A percentile compares a stretch with the other conserved stretches of the same genome.
phyloP scores from a whole-genome alignment of 2,113 vertebrate species.

The Chloroceryle aenea region DNA sequence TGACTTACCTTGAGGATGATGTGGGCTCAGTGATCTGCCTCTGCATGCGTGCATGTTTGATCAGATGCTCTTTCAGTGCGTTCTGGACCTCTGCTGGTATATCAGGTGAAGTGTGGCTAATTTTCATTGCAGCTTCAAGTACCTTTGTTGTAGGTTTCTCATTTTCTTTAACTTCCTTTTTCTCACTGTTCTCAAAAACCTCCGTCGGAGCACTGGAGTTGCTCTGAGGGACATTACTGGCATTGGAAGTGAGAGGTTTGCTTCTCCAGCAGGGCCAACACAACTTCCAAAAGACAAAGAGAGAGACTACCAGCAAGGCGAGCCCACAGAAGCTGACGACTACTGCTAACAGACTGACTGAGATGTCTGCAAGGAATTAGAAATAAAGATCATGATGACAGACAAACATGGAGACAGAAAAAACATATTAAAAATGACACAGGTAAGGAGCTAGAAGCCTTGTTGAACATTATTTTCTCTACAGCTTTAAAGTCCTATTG shows the following conservation, averaged over 20 bases:
- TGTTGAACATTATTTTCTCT: not conserved
- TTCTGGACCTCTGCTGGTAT: constrained; percentile 96
- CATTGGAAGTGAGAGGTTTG: constrained; percentile 83
- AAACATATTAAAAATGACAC: not conserved
- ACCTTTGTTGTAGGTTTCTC: constrained; percentile 81
- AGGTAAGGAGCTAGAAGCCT: not conserved
- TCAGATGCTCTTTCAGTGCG: constrained; percentile 88
- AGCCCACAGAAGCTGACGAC: constrained; percentile 98
- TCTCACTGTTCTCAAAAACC: constrained; percentile 82
- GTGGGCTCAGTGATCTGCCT: constrained; percentile 96
- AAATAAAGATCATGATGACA: not conserved
- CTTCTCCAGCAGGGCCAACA: constrained; percentile 97
- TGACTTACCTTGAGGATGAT: constrained; percentile 90
- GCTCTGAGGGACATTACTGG: constrained; percentile 76
- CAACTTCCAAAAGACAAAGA: constrained; percentile 99
- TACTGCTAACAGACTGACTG: constrained; percentile 96
- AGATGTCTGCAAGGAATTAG: constrained; percentile 86
- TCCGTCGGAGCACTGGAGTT: constrained; percentile 71
- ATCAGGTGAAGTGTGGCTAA: constrained; percentile 98
- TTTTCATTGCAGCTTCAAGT: constrained; percentile 94
- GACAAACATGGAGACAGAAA: not conserved
- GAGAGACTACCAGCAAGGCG: constrained; percentile 92
- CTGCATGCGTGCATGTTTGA: constrained; percentile 91
- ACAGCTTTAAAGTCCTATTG: not conserved
- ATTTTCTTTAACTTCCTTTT: constrained; percentile 86